Evolutionary conservation across 2,113 vertebrate species (phyloP), one percentile per base, ranked within the genome.

Genomic region (Genyomyrus donnyi): DNA sequence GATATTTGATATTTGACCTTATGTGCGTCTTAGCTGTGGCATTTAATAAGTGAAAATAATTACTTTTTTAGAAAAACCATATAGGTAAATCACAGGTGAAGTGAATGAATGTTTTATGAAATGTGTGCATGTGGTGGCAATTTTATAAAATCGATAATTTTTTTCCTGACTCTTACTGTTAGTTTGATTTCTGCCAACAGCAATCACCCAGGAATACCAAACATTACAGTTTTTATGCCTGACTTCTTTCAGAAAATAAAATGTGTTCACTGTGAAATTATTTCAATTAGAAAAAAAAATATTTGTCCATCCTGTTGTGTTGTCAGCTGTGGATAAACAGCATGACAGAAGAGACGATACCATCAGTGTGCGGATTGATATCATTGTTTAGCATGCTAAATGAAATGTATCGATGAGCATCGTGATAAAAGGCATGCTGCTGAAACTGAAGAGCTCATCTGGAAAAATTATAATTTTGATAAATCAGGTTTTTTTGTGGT

Each of bases 41-140:
- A 80, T 80, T 80, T 80, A 80, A 80, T 17, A 80, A 80, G 74
- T 80, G 74, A 17, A 80, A 42, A 80, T 80, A 42, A 42, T 80
- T 80, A 42, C 74, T 42, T 80, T 80, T 80, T 80, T 19, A 80
- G 74, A 80, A 80, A 80, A 80, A 80, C 2, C 17, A 80, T 39
- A 19, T 80, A 80, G 74, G 74, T 80, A 80, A 80, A 80, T 80
- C 74, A 80, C 74, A 80, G 35, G 74, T 42, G 74, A 80, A 80
- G 35, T 80, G 42, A 19, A 19, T 42, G 74, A 80, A 80, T 39
- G 74, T 42, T 42, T 80, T 80, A 35, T 80, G 74, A 80, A 80
- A 80, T 80, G 35, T 80, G 74, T 19, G 17, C 15, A 42, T 80
- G 35, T 80, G 31, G 6, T 80, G 31, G 74, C 31, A 80, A 80